Evolutionary conservation across 2,888 invertebrate species (phyloP).

Genomic region (Argynnis bischoffii): DNA sequence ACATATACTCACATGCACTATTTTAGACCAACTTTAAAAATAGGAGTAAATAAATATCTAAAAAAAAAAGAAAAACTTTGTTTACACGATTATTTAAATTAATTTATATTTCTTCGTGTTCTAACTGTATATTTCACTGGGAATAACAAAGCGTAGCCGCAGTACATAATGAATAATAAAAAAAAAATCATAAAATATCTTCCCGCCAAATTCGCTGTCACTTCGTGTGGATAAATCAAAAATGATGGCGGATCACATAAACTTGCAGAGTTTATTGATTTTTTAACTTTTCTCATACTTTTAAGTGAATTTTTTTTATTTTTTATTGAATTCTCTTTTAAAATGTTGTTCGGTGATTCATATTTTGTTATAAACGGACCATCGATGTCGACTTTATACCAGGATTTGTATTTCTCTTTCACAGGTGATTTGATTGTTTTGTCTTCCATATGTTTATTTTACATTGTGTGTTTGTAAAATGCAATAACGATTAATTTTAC

Average conservation of each 20-base stretch:
- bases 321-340: background rate
- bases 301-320: background rate
- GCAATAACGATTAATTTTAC: background rate
- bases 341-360: background rate
- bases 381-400: constrained; percentile 44
- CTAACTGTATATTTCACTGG: background rate
- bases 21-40: too few species aligned
- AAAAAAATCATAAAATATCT: constrained; percentile 20
- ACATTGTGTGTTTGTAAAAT: background rate
- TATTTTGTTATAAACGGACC: constrained; percentile 39
- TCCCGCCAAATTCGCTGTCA: constrained; percentile 28
- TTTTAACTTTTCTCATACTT: constrained; percentile 2
- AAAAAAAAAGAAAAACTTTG: background rate
- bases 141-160: constrained; percentile 20
- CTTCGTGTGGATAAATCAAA: constrained; percentile 25
- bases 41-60: background rate
- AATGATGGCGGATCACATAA: background rate
- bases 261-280: background rate
- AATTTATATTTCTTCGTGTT: constrained; percentile 2
- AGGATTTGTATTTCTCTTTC: constrained; percentile 40
- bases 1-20: too few species aligned
- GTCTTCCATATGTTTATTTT: constrained; percentile 5
- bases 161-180: constrained; percentile 21
- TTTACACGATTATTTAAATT: background rate
- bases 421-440: constrained; percentile 8